These are phyloP conservation scores for Micromesistius poutassou DNA, from an alignment of 2,797 vertebrate species.

Conservation along the genomic window DNA sequence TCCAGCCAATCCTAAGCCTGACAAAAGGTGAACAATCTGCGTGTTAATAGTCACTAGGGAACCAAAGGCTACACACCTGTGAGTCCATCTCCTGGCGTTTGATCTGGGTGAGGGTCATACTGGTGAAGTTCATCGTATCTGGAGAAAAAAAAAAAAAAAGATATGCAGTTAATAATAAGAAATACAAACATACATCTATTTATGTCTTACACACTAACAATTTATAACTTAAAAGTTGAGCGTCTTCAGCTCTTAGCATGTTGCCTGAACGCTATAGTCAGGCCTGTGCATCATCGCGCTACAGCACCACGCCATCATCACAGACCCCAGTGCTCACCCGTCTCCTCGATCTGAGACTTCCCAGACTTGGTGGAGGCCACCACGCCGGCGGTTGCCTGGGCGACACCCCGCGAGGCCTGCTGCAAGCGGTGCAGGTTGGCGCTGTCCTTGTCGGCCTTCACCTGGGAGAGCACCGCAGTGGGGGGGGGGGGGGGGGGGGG, in stretches of 20 bases:
- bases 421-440: conserved; percentile 84
- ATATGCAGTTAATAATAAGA: not conserved
- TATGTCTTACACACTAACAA: not conserved
- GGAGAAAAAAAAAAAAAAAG: conserved; percentile 7
- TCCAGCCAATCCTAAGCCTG: not conserved
- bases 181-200: not conserved
- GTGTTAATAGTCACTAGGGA: not conserved
- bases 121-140: conserved; percentile 98
- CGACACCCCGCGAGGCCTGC: conserved; percentile 87
- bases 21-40: not conserved
- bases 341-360: conserved; percentile 92
- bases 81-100: conserved; percentile 98
- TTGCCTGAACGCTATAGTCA: not conserved
- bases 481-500: not conserved
- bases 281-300: not conserved
- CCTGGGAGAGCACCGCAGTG: conserved; percentile 65
- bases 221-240: not conserved
- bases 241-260: not conserved
- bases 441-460: conserved; percentile 95
- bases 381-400: conserved; percentile 86
- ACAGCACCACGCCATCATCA: not conserved
- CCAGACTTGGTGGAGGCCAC: conserved; percentile 94
- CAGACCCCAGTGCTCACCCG: conserved; percentile 66
- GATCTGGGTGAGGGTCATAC: conserved; percentile 95
- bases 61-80: conserved; percentile 74